phyloP scores from a whole-genome alignment of 2,888 invertebrate genomes.

The Tetanocera ferruginea region DNA sequence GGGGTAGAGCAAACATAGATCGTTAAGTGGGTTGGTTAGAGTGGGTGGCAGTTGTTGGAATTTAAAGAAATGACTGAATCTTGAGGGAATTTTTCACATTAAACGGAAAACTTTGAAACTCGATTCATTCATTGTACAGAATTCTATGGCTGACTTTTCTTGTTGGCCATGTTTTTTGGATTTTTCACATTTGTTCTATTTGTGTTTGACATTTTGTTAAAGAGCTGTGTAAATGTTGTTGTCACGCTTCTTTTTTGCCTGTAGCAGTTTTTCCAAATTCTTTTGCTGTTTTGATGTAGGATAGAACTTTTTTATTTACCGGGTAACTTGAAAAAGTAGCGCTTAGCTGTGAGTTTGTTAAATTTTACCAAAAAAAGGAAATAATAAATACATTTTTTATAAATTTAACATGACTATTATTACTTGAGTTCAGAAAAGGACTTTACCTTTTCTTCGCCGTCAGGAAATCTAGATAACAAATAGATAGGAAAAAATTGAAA shows the following conservation, averaged over 20 bases:
- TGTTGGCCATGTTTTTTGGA: neutral
- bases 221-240: slow-evolving; percentile 15
- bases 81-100: neutral
- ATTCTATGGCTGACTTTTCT: neutral
- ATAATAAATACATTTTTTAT: too few species aligned
- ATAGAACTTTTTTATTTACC: too few species aligned
- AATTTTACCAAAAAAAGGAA: too few species aligned
- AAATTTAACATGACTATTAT: too few species aligned
- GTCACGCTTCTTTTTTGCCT: neutral
- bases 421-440: too few species aligned
- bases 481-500: too few species aligned
- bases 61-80: slow-evolving; percentile 8
- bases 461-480: too few species aligned
- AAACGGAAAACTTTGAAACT: neutral
- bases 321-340: too few species aligned
- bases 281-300: too few species aligned
- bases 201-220: slow-evolving; percentile 1
- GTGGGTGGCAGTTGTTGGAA: neutral
- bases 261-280: neutral
- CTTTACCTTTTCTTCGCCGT: too few species aligned
- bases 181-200: neutral
- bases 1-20: too few species aligned
- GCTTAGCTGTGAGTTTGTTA: too few species aligned
- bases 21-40: neutral
- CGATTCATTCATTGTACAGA: slow-evolving; percentile 7